phyloP scores from a whole-genome alignment of 1,140 invertebrate genomes.

The Neuroterus valhalla region DNA sequence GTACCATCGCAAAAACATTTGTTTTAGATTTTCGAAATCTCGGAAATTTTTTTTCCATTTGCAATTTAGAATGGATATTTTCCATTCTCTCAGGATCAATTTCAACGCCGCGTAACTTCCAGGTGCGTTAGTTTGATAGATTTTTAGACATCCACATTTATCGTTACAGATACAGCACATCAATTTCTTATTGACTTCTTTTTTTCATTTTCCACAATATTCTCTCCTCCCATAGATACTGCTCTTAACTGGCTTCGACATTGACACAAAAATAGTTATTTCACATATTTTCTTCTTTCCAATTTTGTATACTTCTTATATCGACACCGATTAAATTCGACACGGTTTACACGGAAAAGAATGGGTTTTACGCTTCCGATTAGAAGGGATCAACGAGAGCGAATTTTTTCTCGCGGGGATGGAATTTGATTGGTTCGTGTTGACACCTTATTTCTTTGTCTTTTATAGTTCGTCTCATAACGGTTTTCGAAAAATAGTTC shows the following conservation, averaged over 20 bases:
- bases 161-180: conserved; percentile 53
- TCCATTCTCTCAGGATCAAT: conserved; percentile 12
- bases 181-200: conserved; percentile 43
- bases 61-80: neutral
- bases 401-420: neutral
- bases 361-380: conserved; percentile 27
- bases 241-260: conserved; percentile 30
- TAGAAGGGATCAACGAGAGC: neutral
- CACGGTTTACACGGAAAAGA: conserved; percentile 56
- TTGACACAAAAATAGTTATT: conserved; percentile 63
- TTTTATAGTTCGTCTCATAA: neutral
- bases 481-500: neutral
- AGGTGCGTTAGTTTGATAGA: conserved; percentile 1
- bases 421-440: neutral
- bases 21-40: neutral
- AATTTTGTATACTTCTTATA: conserved; percentile 32
- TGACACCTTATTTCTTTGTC: neutral
- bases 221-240: conserved; percentile 31
- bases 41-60: neutral
- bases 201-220: conserved; percentile 29
- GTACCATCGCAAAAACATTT: neutral
- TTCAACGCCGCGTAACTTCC: conserved; percentile 20
- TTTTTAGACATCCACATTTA: conserved; percentile 52
- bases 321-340: conserved; percentile 57
- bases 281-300: conserved; percentile 45